Base-by-base conservation (phyloP, 1,140 invertebrate species). In the Lethrus apterus region DNA sequence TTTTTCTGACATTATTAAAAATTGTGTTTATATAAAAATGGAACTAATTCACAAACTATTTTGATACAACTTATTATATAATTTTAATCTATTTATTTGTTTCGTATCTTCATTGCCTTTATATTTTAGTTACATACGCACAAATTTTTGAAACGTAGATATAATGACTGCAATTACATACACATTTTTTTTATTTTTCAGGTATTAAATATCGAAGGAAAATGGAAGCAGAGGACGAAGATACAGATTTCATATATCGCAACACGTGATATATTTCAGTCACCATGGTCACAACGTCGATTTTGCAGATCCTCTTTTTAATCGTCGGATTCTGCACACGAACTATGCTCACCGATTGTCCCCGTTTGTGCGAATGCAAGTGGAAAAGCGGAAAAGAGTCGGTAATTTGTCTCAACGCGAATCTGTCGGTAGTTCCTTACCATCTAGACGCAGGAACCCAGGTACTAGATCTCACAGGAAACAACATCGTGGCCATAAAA, bases 341-440 rank as follows among this genome's bases (percentile, higher is more conserved):
- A 41, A 54, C 50, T 21, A 19, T 58, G 13, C 67, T 70, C 51
- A 74, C 71, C 56, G 75, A 77, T 52, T 86, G 83, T 63, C 82
- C 82, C 18, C 72, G 72, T 34, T 72, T 78, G 50, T 89, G 86
- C 69, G 81, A 86, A 63, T 89, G 86, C 70, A 87, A 86, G 65
- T 89, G 87, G 87, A 84, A 85, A 62, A 80, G 78, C 59, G 85
- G 85, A 51, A 89, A 89, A 67, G 83, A 87, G 66, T 84, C 83
- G 19, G 86, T 83, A 30, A 73, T 84, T 48, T 90, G 86, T 68
- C 70, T 75, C 42, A 77, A 78, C 59, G 79, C 80, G 43, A 83
- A 83, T 56, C 72, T 89, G 40, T 76, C 76, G 34, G 70, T 71
- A 50, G 73, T 89, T 30, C 86, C 86, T 3, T 60, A 66, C 13